Evolutionary conservation across 2,113 vertebrate genomes (phyloP), one percentile per base, ranked within the genome.

Genomic region (Percina caprodes): DNA sequence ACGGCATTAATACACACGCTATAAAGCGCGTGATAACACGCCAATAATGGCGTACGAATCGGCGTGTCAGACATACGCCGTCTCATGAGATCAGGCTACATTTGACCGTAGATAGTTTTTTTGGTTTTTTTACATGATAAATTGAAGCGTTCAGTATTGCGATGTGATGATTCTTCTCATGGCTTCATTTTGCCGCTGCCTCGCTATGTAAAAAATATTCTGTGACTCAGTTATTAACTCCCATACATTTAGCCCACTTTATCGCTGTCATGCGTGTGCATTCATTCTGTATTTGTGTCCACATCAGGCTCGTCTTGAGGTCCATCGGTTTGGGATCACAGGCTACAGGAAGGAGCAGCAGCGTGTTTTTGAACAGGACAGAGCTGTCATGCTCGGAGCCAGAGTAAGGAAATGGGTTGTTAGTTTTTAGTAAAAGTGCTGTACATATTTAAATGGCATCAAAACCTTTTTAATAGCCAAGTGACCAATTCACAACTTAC

Each of bases 381-480:
- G 98, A 30, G 98, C 98, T 1, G 75, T 99, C 78, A 98, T 99
- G 97, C 95, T 99, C 85, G 98, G 98, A 49, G 98, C 98, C 61
- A 94, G 93, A 93, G 98, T 99, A 83, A 70, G 93, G 16, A 48
- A 4, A 30, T 30, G 30, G 30, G 30, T 30, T 30, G 30, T n/a
- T n/a, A n/a, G n/a, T 30, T 42, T 42, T 42, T 42, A 42, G 39
- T 42, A 42, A 2, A n/a, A 42, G 61, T 23, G 42, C 18, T 23
- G 8, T n/a, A 2, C 68, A 33, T 49, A 35, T 48, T 35, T 33
- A 60, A 58, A 59, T 16, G 9, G 30, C 23, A 14, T 33, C 35
- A 14, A 3, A 39, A 3, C 1, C 11, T 55, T 52, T 62, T 45
- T 46, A 24, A 15, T 0, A 61, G 23, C 33, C 3, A 18, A 18